These are phyloP conservation scores for Melitaea athalia DNA, from an alignment of 2,888 invertebrate genomes.

Conservation along the genomic window DNA sequence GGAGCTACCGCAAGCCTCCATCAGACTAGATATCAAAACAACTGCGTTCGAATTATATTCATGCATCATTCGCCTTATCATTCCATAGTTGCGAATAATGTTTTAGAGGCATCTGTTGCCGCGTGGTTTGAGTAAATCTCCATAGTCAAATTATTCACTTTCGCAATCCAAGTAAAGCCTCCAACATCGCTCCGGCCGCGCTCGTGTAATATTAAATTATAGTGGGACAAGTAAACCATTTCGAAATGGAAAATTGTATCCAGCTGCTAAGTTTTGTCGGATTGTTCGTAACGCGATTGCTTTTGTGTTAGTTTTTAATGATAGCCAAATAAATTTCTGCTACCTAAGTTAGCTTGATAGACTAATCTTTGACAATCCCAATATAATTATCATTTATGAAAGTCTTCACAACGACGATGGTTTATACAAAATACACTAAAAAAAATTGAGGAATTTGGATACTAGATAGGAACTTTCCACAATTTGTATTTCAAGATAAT, in stretches of 20 bases:
- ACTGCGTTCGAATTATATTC: conserved; percentile 55
- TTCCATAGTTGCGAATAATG: conserved; percentile 69
- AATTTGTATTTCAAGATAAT: too few relatives aligned
- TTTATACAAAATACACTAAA: too few relatives aligned
- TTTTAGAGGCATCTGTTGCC: conserved; percentile 56
- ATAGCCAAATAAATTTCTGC: background rate
- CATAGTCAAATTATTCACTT: conserved; percentile 80
- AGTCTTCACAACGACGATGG: too few relatives aligned
- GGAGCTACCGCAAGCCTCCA: conserved; percentile 3
- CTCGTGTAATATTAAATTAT: conserved; percentile 80
- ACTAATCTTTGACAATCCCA: too few relatives aligned
- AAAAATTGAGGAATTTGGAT: too few relatives aligned
- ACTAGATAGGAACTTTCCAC: too few relatives aligned
- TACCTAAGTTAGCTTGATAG: background rate
- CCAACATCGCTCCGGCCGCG: conserved; percentile 45
- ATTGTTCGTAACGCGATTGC: conserved; percentile 47
- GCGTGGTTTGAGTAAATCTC: conserved; percentile 60
- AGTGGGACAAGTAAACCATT: conserved; percentile 74
- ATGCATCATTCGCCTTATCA: conserved; percentile 51
- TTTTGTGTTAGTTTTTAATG: conserved; percentile 33
- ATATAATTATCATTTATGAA: too few relatives aligned
- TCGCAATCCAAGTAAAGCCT: conserved; percentile 74
- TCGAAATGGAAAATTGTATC: conserved; percentile 76
- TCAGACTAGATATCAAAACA: conserved; percentile 34
- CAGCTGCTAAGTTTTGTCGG: conserved; percentile 55